Evolutionary conservation across 2,113 vertebrate genomes (phyloP), one percentile per base, ranked within the genome.

Genomic region (Periophthalmodon schlosseri): DNA sequence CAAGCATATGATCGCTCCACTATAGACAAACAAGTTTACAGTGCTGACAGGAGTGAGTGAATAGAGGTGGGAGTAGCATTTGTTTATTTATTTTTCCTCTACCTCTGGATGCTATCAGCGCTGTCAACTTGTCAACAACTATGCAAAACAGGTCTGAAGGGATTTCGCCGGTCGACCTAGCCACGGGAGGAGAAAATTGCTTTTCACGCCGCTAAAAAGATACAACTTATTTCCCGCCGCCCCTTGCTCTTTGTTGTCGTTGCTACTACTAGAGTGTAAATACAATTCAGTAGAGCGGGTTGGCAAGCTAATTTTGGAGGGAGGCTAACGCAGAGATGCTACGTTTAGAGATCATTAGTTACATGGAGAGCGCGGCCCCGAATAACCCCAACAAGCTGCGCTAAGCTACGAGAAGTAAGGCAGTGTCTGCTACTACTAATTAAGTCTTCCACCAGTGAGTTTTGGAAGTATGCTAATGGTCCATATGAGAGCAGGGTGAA

Each of bases 321-420:
- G 3, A 52, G 78, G 75, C 68, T 79, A 69, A 81, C 81, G 86
- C 81, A 70, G 78, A 87, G 83, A 86, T 85, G 74, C 86, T 82
- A 58, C 36, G 68, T 86, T 82, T 87, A 81, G 83, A 89, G 80
- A 80, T 91, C 87, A 90, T 91, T 90, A 89, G 67, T 78, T 83
- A 79, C 56, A 74, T 39, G 63, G 72, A 74, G 67, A 64, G 72
- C 63, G 80, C 21, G 33, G 75, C 61, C 76, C 72, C 71, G 58
- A 78, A 85, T 54, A 83, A 77, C 68, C 77, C 78, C 77, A 69
- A 84, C 82, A 88, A 58, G 81, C 86, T 71, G 50, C 72, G 79
- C n/a, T 3, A 28, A 28, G 28, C n/a, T n/a, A n/a, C n/a, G n/a
- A n/a, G n/a, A n/a, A n/a, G n/a, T 28, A 2, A 28, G 28, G 57